These are phyloP conservation scores for Cotesia typhae DNA, from an alignment of 1,140 invertebrate genomes.

Conservation along the genomic window DNA sequence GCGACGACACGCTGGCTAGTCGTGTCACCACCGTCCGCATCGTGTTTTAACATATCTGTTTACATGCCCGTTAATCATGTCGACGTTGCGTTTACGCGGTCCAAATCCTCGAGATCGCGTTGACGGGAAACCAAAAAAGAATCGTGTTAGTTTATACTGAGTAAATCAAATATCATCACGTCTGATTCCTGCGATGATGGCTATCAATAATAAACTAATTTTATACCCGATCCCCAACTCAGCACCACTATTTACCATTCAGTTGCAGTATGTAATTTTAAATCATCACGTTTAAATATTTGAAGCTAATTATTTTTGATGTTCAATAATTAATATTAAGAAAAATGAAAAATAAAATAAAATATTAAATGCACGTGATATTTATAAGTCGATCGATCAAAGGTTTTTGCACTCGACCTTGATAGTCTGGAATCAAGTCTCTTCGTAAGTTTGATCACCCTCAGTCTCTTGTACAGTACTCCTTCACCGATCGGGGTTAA, in stretches of 20 bases:
- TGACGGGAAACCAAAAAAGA: slow-evolving; percentile 29
- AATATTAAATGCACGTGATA: slow-evolving; percentile 16
- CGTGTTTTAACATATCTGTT: slow-evolving; percentile 64
- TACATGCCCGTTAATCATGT: slow-evolving; percentile 63
- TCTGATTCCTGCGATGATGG: no score
- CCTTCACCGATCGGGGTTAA: slow-evolving; percentile 28
- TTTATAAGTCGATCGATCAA: slow-evolving; percentile 33
- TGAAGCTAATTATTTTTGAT: no score
- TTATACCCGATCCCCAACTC: no score
- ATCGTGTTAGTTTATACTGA: no score
- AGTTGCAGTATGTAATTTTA: no score
- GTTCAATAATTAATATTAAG: background rate
- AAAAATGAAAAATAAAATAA: background rate
- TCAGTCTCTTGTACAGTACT: background rate
- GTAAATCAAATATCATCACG: no score
- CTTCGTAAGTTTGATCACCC: slow-evolving; percentile 18
- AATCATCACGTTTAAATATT: no score
- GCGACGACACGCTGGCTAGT: slow-evolving; percentile 51
- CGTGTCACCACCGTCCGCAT: slow-evolving; percentile 53
- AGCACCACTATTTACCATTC: no score
- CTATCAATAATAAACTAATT: no score
- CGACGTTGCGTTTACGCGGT: slow-evolving; percentile 46
- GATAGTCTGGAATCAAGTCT: slow-evolving; percentile 30
- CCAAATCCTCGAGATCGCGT: slow-evolving; percentile 43
- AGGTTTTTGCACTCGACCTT: slow-evolving; percentile 27